These are phyloP conservation scores for Agonum fuliginosum DNA, from an alignment of 2,888 invertebrate species.

Conservation along the genomic window DNA sequence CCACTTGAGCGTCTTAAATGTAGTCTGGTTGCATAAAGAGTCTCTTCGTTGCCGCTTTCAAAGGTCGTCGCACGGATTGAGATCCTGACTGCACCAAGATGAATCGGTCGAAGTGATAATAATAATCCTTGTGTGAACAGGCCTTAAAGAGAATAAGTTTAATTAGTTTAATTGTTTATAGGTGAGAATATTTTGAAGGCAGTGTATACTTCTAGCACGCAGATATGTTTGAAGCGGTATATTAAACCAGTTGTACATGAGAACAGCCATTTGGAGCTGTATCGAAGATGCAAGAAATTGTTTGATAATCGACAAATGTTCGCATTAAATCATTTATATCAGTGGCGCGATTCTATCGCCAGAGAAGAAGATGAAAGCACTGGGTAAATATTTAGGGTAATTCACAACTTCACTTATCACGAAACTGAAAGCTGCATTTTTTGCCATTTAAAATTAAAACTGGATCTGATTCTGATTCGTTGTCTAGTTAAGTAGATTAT, in stretches of 20 bases:
- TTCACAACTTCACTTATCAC: conserved; percentile 12
- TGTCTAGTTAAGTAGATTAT: no score
- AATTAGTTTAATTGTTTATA: conserved; percentile 60
- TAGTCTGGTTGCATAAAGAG: no score
- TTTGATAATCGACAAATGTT: conserved; percentile 91
- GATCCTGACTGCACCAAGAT: no score
- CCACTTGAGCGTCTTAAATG: no score
- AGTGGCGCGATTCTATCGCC: conserved; percentile 92
- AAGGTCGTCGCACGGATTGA: no score
- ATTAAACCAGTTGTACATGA: conserved; percentile 83
- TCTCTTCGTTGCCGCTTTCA: no score
- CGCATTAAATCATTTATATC: conserved; percentile 87
- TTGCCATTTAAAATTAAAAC: no score
- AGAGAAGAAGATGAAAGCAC: conserved; percentile 93
- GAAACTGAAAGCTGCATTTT: background rate
- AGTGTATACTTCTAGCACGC: conserved; percentile 84
- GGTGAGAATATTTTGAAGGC: conserved; percentile 79
- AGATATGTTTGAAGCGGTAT: conserved; percentile 85
- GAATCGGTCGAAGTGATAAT: no score
- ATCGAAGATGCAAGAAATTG: conserved; percentile 83
- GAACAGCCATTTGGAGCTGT: conserved; percentile 84
- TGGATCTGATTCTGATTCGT: no score
- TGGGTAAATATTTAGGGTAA: conserved; percentile 78
- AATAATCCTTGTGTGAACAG: no score
- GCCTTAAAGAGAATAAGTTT: no score